phyloP scores from a whole-genome alignment of 2,888 invertebrate genomes.

The Diplolepis rosae region DNA sequence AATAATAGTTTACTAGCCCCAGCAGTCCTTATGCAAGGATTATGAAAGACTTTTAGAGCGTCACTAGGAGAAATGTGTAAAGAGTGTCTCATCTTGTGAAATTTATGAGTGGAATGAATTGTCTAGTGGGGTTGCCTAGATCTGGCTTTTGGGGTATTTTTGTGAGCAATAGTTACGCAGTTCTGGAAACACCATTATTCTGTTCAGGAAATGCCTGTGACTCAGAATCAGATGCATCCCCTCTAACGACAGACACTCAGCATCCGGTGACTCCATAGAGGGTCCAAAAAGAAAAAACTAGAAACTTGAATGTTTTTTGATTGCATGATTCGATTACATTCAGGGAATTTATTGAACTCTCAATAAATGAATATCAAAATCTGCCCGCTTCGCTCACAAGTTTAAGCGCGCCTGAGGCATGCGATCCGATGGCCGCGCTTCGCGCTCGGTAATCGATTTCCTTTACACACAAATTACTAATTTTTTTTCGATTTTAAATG shows the following conservation, averaged over 20 bases:
- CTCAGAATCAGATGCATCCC: constrained; percentile 14
- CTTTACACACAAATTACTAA: too few species aligned
- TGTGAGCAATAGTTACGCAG: constrained; percentile 17
- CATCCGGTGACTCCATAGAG: constrained; percentile 12
- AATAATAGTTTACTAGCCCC: neutral
- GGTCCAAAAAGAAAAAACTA: neutral
- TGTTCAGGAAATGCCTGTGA: constrained; percentile 13
- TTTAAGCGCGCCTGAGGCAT: too few species aligned
- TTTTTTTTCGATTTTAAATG: too few species aligned
- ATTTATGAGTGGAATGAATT: constrained; percentile 9
- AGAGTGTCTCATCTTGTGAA: constrained; percentile 25
- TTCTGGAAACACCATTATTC: constrained; percentile 22
- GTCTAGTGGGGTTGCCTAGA: neutral
- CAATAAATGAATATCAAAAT: too few species aligned
- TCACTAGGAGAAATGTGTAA: constrained; percentile 9
- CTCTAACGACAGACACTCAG: neutral
- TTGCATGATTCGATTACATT: neutral
- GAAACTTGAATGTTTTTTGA: neutral
- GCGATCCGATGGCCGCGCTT: too few species aligned
- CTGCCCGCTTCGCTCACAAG: too few species aligned
- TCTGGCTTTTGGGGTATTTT: constrained; percentile 19
- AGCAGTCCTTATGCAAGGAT: neutral
- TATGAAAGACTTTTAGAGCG: constrained; percentile 5
- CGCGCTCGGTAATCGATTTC: too few species aligned
- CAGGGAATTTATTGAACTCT: neutral